Evolutionary conservation across 92 coral and sea anemone species (phyloP).

Genomic region (Umimayanthus chanpuru): DNA sequence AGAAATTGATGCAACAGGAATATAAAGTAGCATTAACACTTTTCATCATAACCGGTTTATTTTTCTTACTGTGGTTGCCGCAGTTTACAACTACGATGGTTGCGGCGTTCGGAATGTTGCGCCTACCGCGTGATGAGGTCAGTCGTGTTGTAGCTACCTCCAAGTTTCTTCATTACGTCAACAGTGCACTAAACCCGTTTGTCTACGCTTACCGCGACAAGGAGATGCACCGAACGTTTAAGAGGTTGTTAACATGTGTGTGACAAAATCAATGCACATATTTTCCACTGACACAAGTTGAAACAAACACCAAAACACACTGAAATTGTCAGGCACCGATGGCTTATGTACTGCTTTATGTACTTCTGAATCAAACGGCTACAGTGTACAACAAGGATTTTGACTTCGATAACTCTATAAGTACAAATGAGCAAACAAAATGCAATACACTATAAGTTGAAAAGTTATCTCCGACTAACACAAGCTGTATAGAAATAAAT

Average conservation of each 20-base stretch:
- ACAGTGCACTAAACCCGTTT: conserved; percentile 41
- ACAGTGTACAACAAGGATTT: no score
- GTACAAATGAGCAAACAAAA: no score
- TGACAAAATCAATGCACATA: background rate
- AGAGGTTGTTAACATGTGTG: conserved; percentile 10
- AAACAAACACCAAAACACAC: no score
- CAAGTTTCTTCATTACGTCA: conserved; percentile 36
- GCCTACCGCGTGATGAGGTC: background rate
- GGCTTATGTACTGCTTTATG: no score
- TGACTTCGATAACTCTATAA: no score
- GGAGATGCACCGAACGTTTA: conserved; percentile 29
- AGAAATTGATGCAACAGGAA: conserved; percentile 13
- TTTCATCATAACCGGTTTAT: conserved; percentile 34
- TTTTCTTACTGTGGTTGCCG: conserved; percentile 35
- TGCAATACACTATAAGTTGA: no score
- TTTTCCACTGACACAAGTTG: background rate
- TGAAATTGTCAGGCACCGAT: no score
- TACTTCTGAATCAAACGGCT: no score
- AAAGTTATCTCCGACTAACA: no score
- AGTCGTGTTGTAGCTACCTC: conserved; percentile 12
- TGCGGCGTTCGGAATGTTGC: conserved; percentile 16
- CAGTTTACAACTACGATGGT: conserved; percentile 29
- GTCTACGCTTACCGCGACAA: conserved; percentile 28
- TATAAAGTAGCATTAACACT: conserved; percentile 28
- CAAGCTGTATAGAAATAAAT: no score